Evolutionary conservation across 2,113 vertebrate species (phyloP), one percentile per base, ranked within the genome.

Genomic region (Ptychochromis oligacanthus): DNA sequence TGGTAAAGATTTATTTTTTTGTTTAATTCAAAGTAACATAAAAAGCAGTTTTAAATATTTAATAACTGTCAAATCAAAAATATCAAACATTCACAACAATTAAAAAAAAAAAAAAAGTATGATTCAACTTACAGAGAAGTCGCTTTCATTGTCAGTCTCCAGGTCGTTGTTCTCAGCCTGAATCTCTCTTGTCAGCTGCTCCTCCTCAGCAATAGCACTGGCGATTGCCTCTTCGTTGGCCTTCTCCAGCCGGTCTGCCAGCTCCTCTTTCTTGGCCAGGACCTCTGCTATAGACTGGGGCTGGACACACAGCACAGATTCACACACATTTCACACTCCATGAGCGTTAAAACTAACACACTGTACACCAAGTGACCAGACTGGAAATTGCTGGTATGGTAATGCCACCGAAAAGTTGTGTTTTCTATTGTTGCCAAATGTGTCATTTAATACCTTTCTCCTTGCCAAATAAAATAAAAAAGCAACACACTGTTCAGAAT

Each of bases 191-290:
- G 97, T 99, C 85, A 99, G 90, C 82, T 99, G 99, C 49, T 99
- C 99, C 46, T 99, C 99, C 88, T 99, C 99, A 10, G 99, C 99
- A 72, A 99, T 99, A 58, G 99, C 99, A 70, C 98, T 99, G 17
- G 99, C 99, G 20, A 99, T 99, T 24, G 99, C 99, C 94, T 99
- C 99, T 86, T 99, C 99, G 1, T 99, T 99, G 64, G 98, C 99
- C 84, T 97, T 97, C 92, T 99, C 99, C 79, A 99, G 93, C 1
- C 98, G 97, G 90, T 99, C 98, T 3, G 99, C 99, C 60, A 99
- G 88, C 93, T 99, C 99, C 89, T 99, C 99, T 84, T 99, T 99
- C 89, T 99, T 99, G 20, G 98, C 99, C 43, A 99, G 95, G 9
- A 99, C 99, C 93, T 99, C 98, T 74, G 98, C 98, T 97, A 99